phyloP scores from a whole-genome alignment of 2,797 vertebrate genomes.

The Siniperca obscura region DNA sequence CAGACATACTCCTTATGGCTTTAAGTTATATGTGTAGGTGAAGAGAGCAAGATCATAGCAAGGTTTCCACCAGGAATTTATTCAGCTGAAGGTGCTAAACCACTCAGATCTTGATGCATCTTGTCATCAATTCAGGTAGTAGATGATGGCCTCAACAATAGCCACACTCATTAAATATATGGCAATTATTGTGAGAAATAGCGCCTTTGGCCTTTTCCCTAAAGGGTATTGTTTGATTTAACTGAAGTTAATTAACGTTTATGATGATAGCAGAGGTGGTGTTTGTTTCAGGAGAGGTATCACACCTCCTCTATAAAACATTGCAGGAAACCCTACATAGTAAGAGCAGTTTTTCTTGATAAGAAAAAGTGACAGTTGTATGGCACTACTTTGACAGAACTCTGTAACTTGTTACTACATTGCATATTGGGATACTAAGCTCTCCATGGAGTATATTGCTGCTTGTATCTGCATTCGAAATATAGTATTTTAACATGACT shows the following conservation, averaged over 20 bases:
- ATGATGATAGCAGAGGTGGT: neutral
- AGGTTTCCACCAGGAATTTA: neutral
- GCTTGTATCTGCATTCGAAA: neutral
- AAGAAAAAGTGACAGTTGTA: neutral
- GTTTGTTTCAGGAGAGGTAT: neutral
- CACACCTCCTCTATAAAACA: neutral
- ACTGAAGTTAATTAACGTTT: slow-evolving; percentile 8
- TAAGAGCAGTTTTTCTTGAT: neutral
- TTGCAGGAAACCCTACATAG: neutral
- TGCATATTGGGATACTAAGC: neutral
- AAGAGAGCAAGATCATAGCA: neutral
- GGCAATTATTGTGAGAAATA: neutral
- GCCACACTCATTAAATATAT: neutral
- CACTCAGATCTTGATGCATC: neutral
- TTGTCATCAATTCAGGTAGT: neutral
- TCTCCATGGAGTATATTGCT: neutral
- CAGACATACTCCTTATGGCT: neutral
- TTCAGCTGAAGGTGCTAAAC: neutral
- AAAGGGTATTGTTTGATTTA: slow-evolving; percentile 26
- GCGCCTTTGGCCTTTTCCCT: neutral
- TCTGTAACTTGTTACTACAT: neutral
- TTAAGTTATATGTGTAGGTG: neutral
- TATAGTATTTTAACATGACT: neutral
- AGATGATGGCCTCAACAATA: neutral
- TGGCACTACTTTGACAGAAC: neutral